Conservation (phyloP, 2,888 invertebrate species). For the Amiota communis region DNA sequence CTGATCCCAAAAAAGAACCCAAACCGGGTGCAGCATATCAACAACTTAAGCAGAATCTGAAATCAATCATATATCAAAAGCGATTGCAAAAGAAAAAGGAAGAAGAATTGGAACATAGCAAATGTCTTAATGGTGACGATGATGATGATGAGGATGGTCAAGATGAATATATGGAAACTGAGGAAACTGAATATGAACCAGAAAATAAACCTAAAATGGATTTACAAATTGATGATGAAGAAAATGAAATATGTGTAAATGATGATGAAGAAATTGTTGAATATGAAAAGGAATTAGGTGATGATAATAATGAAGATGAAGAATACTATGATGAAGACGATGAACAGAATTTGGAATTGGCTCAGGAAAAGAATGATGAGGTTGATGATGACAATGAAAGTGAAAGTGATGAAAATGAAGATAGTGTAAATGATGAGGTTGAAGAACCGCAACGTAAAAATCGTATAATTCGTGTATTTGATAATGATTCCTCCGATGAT, state of each 20-base stretch:
- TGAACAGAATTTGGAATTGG: slow-evolving; percentile 46
- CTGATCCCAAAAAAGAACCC: slow-evolving; percentile 66
- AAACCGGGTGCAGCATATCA: slow-evolving; percentile 82
- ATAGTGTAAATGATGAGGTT: slow-evolving; percentile 57
- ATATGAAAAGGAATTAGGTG: slow-evolving; percentile 52
- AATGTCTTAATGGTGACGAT: slow-evolving; percentile 63
- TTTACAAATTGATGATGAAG: slow-evolving; percentile 35
- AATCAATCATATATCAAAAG: slow-evolving; percentile 81
- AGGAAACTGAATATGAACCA: slow-evolving; percentile 70
- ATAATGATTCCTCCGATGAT: slow-evolving; percentile 70
- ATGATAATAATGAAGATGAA: slow-evolving; percentile 45
- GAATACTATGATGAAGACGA: slow-evolving; percentile 66
- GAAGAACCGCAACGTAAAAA: slow-evolving; percentile 69
- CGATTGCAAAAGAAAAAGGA: slow-evolving; percentile 77
- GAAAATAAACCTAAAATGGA: slow-evolving; percentile 45
- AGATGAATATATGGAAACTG: slow-evolving; percentile 57
- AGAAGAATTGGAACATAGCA: slow-evolving; percentile 73
- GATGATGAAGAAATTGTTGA: slow-evolving; percentile 52
- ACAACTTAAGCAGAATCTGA: slow-evolving; percentile 82
- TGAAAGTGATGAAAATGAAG: slow-evolving; percentile 68
- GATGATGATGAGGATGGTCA: slow-evolving; percentile 64
- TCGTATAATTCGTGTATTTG: slow-evolving; percentile 68
- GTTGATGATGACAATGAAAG: too few species aligned
- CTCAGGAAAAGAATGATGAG: not conserved
- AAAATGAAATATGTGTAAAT: slow-evolving; percentile 58